Evolutionary conservation across 2,113 vertebrate species (phyloP).

Genomic region (Sclerurus mexicanus): DNA sequence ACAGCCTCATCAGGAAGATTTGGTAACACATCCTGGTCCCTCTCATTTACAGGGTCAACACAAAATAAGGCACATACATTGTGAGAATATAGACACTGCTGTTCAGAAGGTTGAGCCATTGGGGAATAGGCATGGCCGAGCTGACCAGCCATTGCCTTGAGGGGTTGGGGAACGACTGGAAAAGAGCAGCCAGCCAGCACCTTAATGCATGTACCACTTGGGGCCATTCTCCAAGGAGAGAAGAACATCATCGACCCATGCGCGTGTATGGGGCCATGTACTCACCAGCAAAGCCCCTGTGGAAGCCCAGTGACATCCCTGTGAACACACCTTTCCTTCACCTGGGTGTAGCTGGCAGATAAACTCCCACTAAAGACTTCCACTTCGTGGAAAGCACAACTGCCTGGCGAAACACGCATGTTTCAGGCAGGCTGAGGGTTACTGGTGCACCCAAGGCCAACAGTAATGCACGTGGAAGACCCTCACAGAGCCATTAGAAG

Average conservation of each 20-base stretch:
- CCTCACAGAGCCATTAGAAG: neutral
- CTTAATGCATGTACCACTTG: neutral
- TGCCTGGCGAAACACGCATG: accelerated
- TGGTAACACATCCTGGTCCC: conserved; percentile 82
- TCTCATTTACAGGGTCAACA: conserved; percentile 73
- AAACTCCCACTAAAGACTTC: neutral
- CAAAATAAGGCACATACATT: conserved; percentile 96
- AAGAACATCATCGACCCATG: neutral
- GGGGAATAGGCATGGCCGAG: neutral
- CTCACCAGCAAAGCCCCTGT: neutral
- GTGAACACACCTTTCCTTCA: neutral
- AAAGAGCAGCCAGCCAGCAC: neutral
- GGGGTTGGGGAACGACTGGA: neutral
- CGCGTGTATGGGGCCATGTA: neutral
- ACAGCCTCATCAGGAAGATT: conserved; percentile 48
- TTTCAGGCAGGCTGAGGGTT: neutral
- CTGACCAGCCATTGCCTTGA: neutral
- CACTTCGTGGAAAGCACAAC: neutral
- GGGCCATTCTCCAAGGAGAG: neutral
- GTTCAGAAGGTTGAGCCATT: neutral
- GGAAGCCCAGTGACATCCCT: neutral
- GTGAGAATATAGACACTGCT: conserved; percentile 48
- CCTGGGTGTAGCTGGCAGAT: neutral
- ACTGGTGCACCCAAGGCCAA: neutral
- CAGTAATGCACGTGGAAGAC: neutral